Base-by-base conservation (phyloP, 2,888 invertebrate genomes). In the Lithophane socia region DNA sequence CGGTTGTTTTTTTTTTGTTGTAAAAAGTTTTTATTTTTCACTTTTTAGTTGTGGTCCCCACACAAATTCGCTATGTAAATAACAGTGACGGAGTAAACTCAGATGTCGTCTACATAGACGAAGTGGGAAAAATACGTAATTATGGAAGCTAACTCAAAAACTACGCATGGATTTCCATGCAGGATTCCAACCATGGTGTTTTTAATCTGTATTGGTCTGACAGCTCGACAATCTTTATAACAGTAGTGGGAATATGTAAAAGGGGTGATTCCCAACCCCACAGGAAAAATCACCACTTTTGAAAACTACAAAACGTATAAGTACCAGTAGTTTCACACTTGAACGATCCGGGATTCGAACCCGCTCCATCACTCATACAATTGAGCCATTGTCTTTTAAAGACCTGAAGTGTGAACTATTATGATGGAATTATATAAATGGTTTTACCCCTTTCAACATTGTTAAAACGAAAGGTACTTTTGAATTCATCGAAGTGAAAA, bases 271-370 rank as follows among this genome's bases (percentile, higher is more conserved):
- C 12, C 56, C 56, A 56, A n/a, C 56, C n/a, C 56, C 56, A 56
- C 56, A n/a, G 1, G 4, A 56, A 12, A 56, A 56, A 56, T 56
- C 56, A 56, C 56, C 56, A 56, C 56, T 56, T 3, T 4, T 54
- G 21, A 10, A 54, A 54, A 21, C 21, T 21, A 54, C 54, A 54
- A 56, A 56, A 56, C n/a, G 56, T 56, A 56, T 3, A 56, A 56
- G 56, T 56, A 56, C 56, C 56, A 56, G n/a, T n/a, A 56, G 56
- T n/a, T 56, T 56, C 56, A 56, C 56, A n/a, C 56, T 56, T n/a
- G 56, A 56, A 56, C 56, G n/a, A 56, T 56, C 56, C n/a, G 56
- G 56, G n/a, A 37, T 47, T 61, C 42, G 58, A 49, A 56, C 56
- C 56, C 56, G 56, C 56, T 56, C 56, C 56, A 56, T 56, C 56